Percentiles rank a stretch among this genome's conserved stretches.
Conservation (phyloP, 2,797 vertebrate species). For the Acrossocheilus fasciatus region DNA sequence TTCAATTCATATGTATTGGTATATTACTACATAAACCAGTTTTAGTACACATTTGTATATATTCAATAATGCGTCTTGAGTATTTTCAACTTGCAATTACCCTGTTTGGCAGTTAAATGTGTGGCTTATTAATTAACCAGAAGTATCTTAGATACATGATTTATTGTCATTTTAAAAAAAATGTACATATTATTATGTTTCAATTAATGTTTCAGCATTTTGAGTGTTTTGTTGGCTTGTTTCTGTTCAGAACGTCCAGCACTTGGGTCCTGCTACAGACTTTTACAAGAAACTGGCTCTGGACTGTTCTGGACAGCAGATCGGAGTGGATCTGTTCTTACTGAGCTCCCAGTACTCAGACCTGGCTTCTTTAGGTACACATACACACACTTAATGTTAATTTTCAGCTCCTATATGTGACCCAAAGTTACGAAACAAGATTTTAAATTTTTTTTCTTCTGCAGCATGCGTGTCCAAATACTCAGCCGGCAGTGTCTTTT, state of each 20-base stretch:
- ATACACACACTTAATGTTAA: background rate
- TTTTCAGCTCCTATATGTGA: background rate
- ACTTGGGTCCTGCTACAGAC: conserved; percentile 96
- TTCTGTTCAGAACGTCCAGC: conserved; percentile 86
- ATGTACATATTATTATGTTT: background rate
- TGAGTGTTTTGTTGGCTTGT: conserved; percentile 5
- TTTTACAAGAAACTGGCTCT: conserved; percentile 99
- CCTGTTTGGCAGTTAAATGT: background rate
- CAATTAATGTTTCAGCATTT: conserved; percentile 28
- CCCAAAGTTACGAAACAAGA: background rate
- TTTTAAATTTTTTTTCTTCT: background rate
- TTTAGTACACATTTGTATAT: background rate
- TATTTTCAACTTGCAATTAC: background rate
- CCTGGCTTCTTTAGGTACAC: conserved; percentile 91
- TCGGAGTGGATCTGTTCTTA: conserved; percentile 95
- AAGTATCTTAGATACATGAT: background rate
- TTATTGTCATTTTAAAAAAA: background rate
- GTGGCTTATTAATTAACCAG: background rate
- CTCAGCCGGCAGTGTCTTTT: conserved; percentile 94
- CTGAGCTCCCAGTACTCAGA: conserved; percentile 96
- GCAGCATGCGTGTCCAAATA: conserved; percentile 95
- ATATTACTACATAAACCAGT: background rate
- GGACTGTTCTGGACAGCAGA: conserved; percentile 97
- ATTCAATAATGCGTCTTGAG: background rate
- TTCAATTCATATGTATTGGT: background rate